Percentiles rank a stretch among this genome's conserved stretches.
Conservation (phyloP, 2,888 invertebrate species). For the Hydropsyche betteni region DNA sequence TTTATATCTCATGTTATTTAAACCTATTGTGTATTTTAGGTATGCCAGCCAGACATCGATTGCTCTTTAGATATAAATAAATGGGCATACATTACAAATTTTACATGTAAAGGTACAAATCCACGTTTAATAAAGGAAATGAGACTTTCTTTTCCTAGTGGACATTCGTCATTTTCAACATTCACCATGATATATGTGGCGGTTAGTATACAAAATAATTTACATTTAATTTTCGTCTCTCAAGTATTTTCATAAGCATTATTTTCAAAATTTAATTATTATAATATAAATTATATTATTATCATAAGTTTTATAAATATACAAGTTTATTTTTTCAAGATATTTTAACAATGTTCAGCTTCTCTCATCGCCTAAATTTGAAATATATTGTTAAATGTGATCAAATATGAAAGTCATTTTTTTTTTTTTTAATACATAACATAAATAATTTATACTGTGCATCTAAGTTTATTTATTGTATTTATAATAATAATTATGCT, state of each 20-base stretch:
- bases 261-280: background rate
- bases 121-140: slow-evolving; percentile 74
- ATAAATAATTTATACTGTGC: no score
- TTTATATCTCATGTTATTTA: background rate
- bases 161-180: slow-evolving; percentile 90
- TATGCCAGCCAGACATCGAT: slow-evolving; percentile 82
- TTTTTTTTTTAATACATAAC: no score
- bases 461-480: background rate
- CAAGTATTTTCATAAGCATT: background rate
- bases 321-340: no score
- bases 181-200: slow-evolving; percentile 86
- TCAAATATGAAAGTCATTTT: no score
- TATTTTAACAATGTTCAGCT: no score
- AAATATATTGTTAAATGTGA: no score
- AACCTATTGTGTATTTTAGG: slow-evolving; percentile 58
- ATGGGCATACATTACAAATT: slow-evolving; percentile 76
- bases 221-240: background rate
- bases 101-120: slow-evolving; percentile 68
- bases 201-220: slow-evolving; percentile 67
- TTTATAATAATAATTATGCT: background rate
- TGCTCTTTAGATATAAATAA: slow-evolving; percentile 68
- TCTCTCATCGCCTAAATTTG: no score
- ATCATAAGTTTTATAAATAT: no score
- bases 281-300: slow-evolving; percentile 55
- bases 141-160: slow-evolving; percentile 89